Conservation (phyloP, 2,888 invertebrate species). For the Pterostichus madidus region DNA sequence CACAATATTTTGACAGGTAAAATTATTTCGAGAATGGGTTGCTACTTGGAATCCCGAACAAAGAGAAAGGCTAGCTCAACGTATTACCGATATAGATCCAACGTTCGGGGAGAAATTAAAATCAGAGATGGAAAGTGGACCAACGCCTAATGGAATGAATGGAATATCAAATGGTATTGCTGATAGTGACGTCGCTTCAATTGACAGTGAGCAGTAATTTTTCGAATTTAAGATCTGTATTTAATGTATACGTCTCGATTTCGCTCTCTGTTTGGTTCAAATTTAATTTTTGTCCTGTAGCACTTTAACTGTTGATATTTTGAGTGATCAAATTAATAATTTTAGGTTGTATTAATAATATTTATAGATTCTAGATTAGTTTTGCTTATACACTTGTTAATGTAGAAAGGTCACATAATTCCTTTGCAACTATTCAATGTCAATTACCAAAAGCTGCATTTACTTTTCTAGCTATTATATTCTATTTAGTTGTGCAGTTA, state of each 20-base stretch:
- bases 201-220: constrained; percentile 70
- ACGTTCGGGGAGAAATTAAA: constrained; percentile 86
- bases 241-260: constrained; percentile 19
- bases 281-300: constrained; percentile 13
- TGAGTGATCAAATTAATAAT: constrained; percentile 70
- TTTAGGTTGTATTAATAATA: too few species aligned
- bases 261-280: background rate
- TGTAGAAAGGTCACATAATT: constrained; percentile 23
- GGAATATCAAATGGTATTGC: constrained; percentile 64
- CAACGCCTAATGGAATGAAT: constrained; percentile 68
- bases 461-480: constrained; percentile 13
- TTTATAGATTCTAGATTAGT: background rate
- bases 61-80: constrained; percentile 84
- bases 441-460: constrained; percentile 48
- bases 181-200: constrained; percentile 71
- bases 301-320: constrained; percentile 67
- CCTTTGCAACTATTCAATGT: constrained; percentile 23
- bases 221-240: constrained; percentile 14
- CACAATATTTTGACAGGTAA: constrained; percentile 79
- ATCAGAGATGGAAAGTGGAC: constrained; percentile 77
- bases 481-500: constrained; percentile 10
- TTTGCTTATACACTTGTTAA: constrained; percentile 51
- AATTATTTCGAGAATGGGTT: constrained; percentile 92
- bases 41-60: constrained; percentile 88
- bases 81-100: constrained; percentile 85